A percentile compares a stretch with the other conserved stretches of the same genome.
These are phyloP conservation scores for Spea multiplicata DNA, from an alignment of 2,113 vertebrate genomes.

Conservation along the genomic window DNA sequence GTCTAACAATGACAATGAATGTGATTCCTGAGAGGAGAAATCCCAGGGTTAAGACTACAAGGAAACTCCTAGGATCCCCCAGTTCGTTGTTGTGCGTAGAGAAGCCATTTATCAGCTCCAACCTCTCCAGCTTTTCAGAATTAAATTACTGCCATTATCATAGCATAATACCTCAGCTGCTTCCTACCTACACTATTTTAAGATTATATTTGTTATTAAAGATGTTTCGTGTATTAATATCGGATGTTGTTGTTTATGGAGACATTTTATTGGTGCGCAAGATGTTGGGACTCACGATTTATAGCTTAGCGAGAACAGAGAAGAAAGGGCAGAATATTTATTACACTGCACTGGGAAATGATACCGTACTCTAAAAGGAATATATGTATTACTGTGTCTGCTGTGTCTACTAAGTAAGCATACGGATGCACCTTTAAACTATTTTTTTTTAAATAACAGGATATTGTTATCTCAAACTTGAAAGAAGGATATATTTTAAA, in stretches of 20 bases:
- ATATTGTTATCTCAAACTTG: no score
- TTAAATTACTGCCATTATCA: background rate
- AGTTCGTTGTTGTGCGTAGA: constrained; percentile 6
- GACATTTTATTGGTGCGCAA: constrained; percentile 15
- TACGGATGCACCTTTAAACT: no score
- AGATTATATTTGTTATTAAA: constrained; percentile 39
- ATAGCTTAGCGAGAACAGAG: no score
- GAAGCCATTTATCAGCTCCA: constrained; percentile 22
- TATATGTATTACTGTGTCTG: no score
- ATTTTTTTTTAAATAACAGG: no score
- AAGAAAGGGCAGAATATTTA: no score
- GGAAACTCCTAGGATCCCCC: constrained; percentile 28
- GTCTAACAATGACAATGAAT: no score
- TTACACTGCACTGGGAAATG: no score
- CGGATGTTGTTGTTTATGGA: constrained; percentile 31
- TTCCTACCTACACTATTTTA: background rate
- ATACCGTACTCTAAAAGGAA: no score
- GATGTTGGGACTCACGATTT: background rate
- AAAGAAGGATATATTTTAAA: no score
- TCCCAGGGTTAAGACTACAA: constrained; percentile 33
- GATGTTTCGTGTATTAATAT: constrained; percentile 35
- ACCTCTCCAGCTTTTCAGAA: background rate
- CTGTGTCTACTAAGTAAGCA: no score
- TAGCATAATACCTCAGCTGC: constrained; percentile 6
- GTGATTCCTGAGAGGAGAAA: constrained; percentile 1